These are phyloP conservation scores for Camelus dromedarius DNA, from an alignment of 2,113 vertebrate species.

Conservation along the genomic window DNA sequence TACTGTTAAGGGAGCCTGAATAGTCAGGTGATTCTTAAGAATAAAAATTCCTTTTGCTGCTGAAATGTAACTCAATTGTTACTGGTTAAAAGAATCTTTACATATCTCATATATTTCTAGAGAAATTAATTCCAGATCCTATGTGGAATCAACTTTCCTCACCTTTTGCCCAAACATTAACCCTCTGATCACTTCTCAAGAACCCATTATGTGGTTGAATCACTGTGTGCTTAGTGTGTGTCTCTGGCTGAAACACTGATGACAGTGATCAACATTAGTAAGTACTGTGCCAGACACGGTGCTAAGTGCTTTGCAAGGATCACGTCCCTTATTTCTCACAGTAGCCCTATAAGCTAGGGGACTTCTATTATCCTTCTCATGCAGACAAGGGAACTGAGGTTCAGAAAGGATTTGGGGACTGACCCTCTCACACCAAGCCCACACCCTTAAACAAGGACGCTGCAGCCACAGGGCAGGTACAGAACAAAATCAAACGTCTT, in stretches of 20 bases:
- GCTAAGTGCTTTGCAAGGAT: not conserved
- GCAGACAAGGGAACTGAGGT: not conserved
- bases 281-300: not conserved
- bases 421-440: not conserved
- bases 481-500: not conserved
- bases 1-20: not conserved
- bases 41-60: conserved; percentile 41
- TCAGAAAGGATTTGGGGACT: not conserved
- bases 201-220: not conserved
- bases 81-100: not conserved
- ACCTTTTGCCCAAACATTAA: not conserved
- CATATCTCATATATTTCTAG: not conserved
- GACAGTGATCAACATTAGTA: not conserved
- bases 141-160: not conserved
- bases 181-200: conserved; percentile 22
- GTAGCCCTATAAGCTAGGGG: not conserved
- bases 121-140: not conserved
- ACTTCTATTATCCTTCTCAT: not conserved
- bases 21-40: not conserved
- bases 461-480: not conserved
- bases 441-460: not conserved
- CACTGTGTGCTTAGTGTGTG: not conserved
- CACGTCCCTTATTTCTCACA: not conserved
- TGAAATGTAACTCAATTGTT: conserved; percentile 22
- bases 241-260: not conserved